phyloP scores from a whole-genome alignment of 2,888 invertebrate species.

The Zelleria hepariella region DNA sequence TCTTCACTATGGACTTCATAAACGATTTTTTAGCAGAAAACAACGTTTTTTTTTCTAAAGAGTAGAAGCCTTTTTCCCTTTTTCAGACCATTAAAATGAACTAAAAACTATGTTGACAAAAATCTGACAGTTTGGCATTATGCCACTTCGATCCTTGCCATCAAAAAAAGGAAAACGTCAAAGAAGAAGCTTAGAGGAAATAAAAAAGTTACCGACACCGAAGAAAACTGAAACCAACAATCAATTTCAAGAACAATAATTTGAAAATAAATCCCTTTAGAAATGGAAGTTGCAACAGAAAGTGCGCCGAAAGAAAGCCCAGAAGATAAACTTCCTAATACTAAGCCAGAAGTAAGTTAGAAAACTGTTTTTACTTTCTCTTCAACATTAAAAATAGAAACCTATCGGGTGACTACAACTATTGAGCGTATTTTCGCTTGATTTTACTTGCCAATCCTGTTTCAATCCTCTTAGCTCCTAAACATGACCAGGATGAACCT shows the following conservation, averaged over 20 bases:
- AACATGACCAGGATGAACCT: neutral
- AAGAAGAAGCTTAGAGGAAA: too few relatives aligned
- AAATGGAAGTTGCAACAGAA: constrained; percentile 52
- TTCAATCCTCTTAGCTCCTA: neutral
- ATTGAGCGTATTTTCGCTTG: neutral
- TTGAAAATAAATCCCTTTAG: constrained; percentile 8
- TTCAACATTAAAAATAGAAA: constrained; percentile 50
- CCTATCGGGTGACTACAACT: constrained; percentile 47
- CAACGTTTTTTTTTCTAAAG: too few relatives aligned
- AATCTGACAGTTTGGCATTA: too few relatives aligned
- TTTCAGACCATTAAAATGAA: too few relatives aligned
- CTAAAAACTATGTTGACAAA: too few relatives aligned
- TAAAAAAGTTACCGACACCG: neutral
- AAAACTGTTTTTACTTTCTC: constrained; percentile 18
- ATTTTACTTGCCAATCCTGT: neutral
- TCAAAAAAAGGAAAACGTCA: too few relatives aligned
- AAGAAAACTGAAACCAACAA: neutral
- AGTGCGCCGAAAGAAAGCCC: constrained; percentile 37
- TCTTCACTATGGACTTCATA: too few relatives aligned
- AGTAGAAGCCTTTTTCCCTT: too few relatives aligned
- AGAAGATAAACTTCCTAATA: constrained; percentile 30
- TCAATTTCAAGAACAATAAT: neutral
- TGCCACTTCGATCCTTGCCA: too few relatives aligned
- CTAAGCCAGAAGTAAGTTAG: constrained; percentile 36
- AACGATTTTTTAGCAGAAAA: too few relatives aligned